Percentiles rank a stretch among this genome's conserved stretches.
Evolutionary conservation across 2,888 invertebrate genomes (phyloP).

Genomic region (Lochmaea crataegi): DNA sequence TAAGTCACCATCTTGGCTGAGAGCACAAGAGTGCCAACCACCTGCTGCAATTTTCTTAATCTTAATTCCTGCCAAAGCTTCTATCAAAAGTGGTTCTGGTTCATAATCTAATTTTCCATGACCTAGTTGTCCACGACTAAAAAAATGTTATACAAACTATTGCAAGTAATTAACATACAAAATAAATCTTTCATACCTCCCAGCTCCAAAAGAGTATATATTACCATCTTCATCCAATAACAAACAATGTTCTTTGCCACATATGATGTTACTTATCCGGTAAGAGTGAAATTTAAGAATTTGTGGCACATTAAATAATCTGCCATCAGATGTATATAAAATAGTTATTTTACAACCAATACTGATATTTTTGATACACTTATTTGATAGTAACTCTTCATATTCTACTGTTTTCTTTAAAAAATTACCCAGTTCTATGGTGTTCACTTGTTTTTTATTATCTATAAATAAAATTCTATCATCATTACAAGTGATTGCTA

Average conservation of each 20-base stretch:
- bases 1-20: constrained; percentile 83
- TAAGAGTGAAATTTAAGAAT: constrained; percentile 69
- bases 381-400: constrained; percentile 43
- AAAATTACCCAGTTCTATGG: constrained; percentile 48
- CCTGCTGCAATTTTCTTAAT: constrained; percentile 80
- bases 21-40: constrained; percentile 88
- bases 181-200: constrained; percentile 72
- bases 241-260: constrained; percentile 86
- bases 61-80: constrained; percentile 80
- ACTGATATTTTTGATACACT: constrained; percentile 63
- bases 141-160: constrained; percentile 32
- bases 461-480: constrained; percentile 54
- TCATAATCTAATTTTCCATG: constrained; percentile 76
- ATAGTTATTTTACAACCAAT: constrained; percentile 66
- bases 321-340: constrained; percentile 66
- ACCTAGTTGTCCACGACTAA: constrained; percentile 88
- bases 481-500: constrained; percentile 52
- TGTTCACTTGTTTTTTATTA: constrained; percentile 52
- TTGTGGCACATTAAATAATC: constrained; percentile 71
- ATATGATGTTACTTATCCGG: constrained; percentile 73
- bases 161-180: background rate
- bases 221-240: constrained; percentile 76
- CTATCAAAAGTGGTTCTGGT: constrained; percentile 74
- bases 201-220: constrained; percentile 86
- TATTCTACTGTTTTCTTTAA: constrained; percentile 44